Conservation (phyloP, 2,797 vertebrate genomes). For the Diplodus sargus region DNA sequence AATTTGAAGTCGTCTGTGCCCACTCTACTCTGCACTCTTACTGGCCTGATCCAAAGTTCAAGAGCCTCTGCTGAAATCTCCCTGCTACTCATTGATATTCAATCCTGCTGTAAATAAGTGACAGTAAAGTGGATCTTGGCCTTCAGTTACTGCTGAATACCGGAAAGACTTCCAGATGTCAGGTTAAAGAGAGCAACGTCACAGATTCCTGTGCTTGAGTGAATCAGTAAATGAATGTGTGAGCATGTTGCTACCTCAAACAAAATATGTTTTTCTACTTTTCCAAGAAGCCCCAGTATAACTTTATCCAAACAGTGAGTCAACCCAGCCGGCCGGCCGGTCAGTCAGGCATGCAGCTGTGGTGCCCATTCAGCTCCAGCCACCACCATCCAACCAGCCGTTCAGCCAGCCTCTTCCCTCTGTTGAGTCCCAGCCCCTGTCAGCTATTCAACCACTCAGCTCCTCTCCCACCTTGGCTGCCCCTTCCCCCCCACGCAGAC, state of each 20-base stretch:
- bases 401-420: conserved; percentile 41
- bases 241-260: not conserved
- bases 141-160: conserved; percentile 12
- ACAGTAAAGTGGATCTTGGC: conserved; percentile 14
- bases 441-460: conserved; percentile 58
- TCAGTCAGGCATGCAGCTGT: conserved; percentile 50
- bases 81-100: conserved; percentile 1
- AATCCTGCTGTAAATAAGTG: conserved; percentile 27
- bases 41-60: not conserved
- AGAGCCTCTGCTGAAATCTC: not conserved
- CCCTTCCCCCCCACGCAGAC: conserved; percentile 52
- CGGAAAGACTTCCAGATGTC: conserved; percentile 2
- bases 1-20: not conserved
- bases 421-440: conserved; percentile 44
- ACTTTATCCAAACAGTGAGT: conserved; percentile 36
- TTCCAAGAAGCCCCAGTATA: conserved; percentile 13
- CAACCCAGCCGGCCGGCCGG: not conserved
- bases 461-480: conserved; percentile 13
- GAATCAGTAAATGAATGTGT: conserved; percentile 24
- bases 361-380: conserved; percentile 25
- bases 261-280: conserved; percentile 26
- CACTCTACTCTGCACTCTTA: not conserved
- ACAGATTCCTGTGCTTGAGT: conserved; percentile 13
- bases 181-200: conserved; percentile 6
- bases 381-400: conserved; percentile 25